Evolutionary conservation across 2,888 invertebrate species (phyloP).

Genomic region (Drosophila antonietae): DNA sequence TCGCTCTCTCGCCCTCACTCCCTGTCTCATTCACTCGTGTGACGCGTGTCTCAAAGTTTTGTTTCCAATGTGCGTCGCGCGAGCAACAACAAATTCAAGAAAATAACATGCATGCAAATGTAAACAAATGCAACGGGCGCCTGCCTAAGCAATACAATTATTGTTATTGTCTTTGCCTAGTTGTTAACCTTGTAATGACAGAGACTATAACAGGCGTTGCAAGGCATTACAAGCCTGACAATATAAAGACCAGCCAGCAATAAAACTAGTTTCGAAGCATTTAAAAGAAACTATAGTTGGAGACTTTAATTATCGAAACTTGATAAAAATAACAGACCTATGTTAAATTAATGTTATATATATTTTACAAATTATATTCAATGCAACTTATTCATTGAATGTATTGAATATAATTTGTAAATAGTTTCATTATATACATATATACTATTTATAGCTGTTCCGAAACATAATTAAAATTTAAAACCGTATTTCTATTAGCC

Average conservation of each 20-base stretch:
- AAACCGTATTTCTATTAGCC: background rate
- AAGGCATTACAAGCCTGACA: slow-evolving; percentile 8
- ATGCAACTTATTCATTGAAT: no score
- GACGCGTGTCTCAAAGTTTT: slow-evolving; percentile 30
- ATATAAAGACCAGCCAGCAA: background rate
- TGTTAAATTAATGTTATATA: background rate
- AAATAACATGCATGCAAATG: slow-evolving; percentile 62
- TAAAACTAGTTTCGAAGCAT: background rate
- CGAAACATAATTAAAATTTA: background rate
- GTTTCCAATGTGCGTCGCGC: slow-evolving; percentile 29
- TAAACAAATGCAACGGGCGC: slow-evolving; percentile 61
- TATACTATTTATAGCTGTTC: background rate
- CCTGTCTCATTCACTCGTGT: slow-evolving; percentile 11
- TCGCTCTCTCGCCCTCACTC: slow-evolving; percentile 1
- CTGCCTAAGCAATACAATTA: slow-evolving; percentile 33
- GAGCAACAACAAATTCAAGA: slow-evolving; percentile 32
- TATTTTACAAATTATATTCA: no score
- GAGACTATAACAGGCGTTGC: slow-evolving; percentile 5
- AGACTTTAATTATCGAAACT: background rate
- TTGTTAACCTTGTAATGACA: slow-evolving; percentile 17
- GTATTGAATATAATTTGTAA: background rate
- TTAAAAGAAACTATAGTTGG: background rate
- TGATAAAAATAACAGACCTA: background rate
- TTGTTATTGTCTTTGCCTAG: slow-evolving; percentile 35
- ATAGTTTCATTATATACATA: background rate